Base-by-base conservation (phyloP, 2,888 invertebrate species). In the Ectobius pallidus region DNA sequence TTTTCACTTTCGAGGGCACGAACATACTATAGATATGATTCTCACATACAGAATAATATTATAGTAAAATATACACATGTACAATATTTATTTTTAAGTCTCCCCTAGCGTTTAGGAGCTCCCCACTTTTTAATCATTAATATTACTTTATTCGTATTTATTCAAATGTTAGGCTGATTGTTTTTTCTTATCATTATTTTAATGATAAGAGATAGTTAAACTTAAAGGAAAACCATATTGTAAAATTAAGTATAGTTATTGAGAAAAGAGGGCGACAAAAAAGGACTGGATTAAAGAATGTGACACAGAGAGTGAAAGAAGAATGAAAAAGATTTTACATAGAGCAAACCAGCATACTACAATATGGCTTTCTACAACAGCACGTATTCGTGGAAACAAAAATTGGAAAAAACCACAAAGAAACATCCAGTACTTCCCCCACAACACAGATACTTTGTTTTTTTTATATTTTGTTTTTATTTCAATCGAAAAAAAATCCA, bases 1-100 rank as follows among this genome's bases (percentile, higher is more conserved):
- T 27, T 69, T 55, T 52, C 46, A 74, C 46, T 61, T 68, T 46
- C 69, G 62, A 63, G 63, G 67, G 71, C 75, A 75, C 69, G 65
- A 68, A 74, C 70, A 72, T 74, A 42, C 70, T 67, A 71, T 72
- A 70, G 73, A 74, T 74, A 74, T 74, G 74, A 71, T 73, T 73
- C 71, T 73, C 73, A 73, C 75, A 75, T 71, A 70, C 73, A 71
- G 69, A 71, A 69, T 68, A 44, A 55, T 71, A 72, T 65, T 72
- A 74, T 75, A 75, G 65, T 75, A 75, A 75, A 75, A 75, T 75
- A 75, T 75, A 75, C 75, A 75, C 75, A 73, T 75, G 71, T 73
- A 75, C 71, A 73, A 71, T 73, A 73, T 71, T 73, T 70, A 55
- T 68, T 34, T n/a, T 69, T 44, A 25, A 69, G 46, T 32, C 44